Percentiles rank a stretch among this genome's conserved stretches.
Evolutionary conservation across 2,888 invertebrate genomes (phyloP).

Genomic region (Pogonocherus hispidulus): DNA sequence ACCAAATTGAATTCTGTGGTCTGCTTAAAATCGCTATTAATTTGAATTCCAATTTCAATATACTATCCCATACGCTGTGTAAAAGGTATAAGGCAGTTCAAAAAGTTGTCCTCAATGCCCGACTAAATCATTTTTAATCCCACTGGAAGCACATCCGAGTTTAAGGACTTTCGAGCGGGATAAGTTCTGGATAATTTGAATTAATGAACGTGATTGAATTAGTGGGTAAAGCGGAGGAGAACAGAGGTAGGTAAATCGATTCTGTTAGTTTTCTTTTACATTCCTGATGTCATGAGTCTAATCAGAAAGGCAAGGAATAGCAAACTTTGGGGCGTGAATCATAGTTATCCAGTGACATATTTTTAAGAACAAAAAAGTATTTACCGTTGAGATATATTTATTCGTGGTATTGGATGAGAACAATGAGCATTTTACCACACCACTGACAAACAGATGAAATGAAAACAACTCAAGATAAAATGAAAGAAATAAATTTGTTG

Average conservation of each 20-base stretch:
- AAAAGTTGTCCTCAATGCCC: not conserved
- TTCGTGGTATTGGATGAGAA: too few relatives aligned
- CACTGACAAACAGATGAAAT: too few relatives aligned
- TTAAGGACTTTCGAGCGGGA: not conserved
- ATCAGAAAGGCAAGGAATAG: too few relatives aligned
- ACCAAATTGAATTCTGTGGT: conserved; percentile 10
- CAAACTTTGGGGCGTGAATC: too few relatives aligned
- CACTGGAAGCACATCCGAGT: not conserved
- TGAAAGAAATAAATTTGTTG: too few relatives aligned
- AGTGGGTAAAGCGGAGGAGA: not conserved
- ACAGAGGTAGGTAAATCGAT: too few relatives aligned
- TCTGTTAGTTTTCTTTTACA: not conserved
- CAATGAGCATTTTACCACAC: too few relatives aligned
- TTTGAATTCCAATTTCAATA: conserved; percentile 23
- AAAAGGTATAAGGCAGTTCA: not conserved
- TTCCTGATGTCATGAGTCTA: too few relatives aligned
- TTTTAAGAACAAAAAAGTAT: too few relatives aligned
- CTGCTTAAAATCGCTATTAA: not conserved
- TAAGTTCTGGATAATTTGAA: conserved; percentile 5
- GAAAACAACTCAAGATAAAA: too few relatives aligned
- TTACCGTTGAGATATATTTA: too few relatives aligned
- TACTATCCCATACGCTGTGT: not conserved
- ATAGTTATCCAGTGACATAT: too few relatives aligned
- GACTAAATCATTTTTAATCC: conserved; percentile 19
- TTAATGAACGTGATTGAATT: conserved; percentile 2